Conservation (phyloP, 2,888 invertebrate genomes). For the Deroplatys truncata region DNA sequence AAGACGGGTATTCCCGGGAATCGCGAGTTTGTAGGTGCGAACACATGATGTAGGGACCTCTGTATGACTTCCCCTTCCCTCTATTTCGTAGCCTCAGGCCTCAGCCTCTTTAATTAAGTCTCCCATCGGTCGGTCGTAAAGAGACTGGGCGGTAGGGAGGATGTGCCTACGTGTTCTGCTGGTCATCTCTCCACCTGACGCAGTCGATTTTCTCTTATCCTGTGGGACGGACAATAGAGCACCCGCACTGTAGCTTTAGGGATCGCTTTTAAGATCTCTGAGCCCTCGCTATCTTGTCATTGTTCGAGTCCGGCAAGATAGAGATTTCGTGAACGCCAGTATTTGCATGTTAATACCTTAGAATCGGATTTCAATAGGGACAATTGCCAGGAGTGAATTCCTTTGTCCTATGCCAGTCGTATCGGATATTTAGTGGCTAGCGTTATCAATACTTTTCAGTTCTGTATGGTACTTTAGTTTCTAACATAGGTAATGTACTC, state of each 20-base stretch:
- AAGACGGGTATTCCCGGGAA: not conserved
- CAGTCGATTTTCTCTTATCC: not conserved
- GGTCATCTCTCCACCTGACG: not conserved
- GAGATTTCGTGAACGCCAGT: not conserved
- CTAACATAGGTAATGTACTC: not conserved
- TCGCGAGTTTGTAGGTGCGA: constrained; percentile 1
- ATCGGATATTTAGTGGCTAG: not conserved
- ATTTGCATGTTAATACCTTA: not conserved
- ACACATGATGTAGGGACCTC: not conserved
- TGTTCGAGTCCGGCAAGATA: not conserved
- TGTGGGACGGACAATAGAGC: not conserved
- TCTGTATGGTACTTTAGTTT: not conserved
- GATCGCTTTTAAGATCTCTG: not conserved
- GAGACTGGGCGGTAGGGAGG: not conserved
- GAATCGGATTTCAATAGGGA: not conserved
- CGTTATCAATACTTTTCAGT: not conserved
- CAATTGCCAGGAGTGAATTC: too few species aligned
- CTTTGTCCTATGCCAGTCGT: not conserved
- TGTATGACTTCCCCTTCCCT: not conserved
- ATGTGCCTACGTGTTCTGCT: not conserved
- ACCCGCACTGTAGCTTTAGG: not conserved
- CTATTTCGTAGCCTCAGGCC: not conserved
- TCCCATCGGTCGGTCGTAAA: constrained; percentile 12
- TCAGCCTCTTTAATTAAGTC: constrained; percentile 13
- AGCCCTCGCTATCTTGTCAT: not conserved